A percentile compares a stretch with the other conserved stretches of the same genome.
Conservation (phyloP, 2,888 invertebrate species). For the Zeuzera pyrina region DNA sequence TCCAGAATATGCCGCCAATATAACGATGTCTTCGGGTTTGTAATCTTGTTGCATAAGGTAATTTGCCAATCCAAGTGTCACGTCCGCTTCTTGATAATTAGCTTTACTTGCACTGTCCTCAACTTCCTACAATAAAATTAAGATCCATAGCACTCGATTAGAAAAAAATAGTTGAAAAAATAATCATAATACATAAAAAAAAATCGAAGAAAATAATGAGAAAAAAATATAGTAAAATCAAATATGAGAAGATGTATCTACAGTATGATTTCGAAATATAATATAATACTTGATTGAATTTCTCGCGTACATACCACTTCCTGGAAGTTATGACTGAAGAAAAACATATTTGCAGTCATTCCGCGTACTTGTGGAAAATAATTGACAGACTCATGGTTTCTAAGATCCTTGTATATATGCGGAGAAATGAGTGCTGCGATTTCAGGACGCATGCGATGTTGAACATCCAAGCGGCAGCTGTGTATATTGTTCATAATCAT, state of each 20-base stretch:
- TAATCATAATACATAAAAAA: too few species aligned
- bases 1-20: slow-evolving; percentile 81
- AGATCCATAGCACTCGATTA: too few species aligned
- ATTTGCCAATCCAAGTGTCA: slow-evolving; percentile 72
- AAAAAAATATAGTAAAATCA: too few species aligned
- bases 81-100: slow-evolving; percentile 76
- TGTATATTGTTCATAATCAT: slow-evolving; percentile 79
- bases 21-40: slow-evolving; percentile 76
- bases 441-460: slow-evolving; percentile 85
- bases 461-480: slow-evolving; percentile 75
- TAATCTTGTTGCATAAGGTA: slow-evolving; percentile 79
- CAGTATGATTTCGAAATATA: too few species aligned
- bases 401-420: slow-evolving; percentile 77
- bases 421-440: slow-evolving; percentile 72
- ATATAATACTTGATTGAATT: too few species aligned
- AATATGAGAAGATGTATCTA: too few species aligned
- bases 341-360: slow-evolving; percentile 76
- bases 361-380: slow-evolving; percentile 73
- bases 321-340: slow-evolving; percentile 74
- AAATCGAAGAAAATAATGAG: too few species aligned
- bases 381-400: slow-evolving; percentile 75
- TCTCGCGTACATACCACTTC: too few species aligned
- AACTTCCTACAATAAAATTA: slow-evolving; percentile 27
- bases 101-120: slow-evolving; percentile 66
- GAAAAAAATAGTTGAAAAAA: too few species aligned